A percentile compares a stretch with the other conserved stretches of the same genome.
Conservation (phyloP, 2,797 vertebrate species). For the Pangasius sanitwongsei region DNA sequence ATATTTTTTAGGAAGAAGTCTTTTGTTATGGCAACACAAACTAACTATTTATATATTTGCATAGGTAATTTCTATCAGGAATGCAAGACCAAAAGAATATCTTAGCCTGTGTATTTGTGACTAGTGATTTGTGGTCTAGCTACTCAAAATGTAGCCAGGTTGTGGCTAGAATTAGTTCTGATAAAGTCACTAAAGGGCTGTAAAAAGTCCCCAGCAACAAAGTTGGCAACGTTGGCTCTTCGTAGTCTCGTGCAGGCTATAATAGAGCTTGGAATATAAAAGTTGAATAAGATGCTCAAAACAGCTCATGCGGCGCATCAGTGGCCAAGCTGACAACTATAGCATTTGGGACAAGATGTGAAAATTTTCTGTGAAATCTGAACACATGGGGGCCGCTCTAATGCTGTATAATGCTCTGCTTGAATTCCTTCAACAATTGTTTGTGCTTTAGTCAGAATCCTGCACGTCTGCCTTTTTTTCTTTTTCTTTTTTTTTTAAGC, state of each 20-base stretch:
- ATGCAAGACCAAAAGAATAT: background rate
- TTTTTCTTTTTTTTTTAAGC: no score
- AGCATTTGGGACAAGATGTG: background rate
- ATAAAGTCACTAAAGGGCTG: background rate
- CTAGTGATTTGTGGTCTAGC: no score
- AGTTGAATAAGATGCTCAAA: background rate
- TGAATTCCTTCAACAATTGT: background rate
- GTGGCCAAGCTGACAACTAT: background rate
- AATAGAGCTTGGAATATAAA: background rate
- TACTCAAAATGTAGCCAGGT: background rate
- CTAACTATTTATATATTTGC: no score
- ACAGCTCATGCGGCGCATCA: background rate
- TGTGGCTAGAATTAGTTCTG: background rate
- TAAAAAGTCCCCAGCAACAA: background rate
- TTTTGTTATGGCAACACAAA: background rate
- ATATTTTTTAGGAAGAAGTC: background rate
- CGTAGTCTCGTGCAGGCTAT: background rate
- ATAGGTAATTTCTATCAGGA: background rate
- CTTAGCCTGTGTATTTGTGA: background rate
- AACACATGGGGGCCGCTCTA: background rate
- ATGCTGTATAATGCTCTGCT: background rate
- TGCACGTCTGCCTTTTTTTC: background rate
- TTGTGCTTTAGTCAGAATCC: constrained; percentile 24
- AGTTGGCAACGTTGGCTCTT: background rate
- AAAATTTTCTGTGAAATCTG: background rate